Conservation (phyloP, 2,113 vertebrate species). For the Notarius quadriscutis region DNA sequence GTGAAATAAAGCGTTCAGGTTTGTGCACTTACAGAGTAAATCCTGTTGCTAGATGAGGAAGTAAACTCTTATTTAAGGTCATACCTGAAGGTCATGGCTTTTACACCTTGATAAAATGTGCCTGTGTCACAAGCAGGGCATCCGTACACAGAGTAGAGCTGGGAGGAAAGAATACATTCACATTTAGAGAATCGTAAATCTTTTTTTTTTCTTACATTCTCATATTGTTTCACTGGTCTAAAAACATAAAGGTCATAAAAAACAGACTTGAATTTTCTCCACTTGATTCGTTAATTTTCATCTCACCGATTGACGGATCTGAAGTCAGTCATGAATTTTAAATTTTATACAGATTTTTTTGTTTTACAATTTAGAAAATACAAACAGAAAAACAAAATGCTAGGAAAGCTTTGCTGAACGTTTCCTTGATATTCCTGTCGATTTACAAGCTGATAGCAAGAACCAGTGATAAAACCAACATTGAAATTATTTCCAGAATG, state of each 20-base stretch:
- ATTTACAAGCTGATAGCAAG: background rate
- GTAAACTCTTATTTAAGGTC: background rate
- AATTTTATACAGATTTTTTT: background rate
- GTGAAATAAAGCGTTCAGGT: background rate
- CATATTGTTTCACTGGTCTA: background rate
- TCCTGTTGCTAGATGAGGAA: background rate
- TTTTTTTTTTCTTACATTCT: background rate
- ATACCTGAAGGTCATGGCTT: constrained; percentile 58
- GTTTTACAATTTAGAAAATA: background rate
- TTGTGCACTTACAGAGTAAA: background rate
- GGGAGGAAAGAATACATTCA: constrained; percentile 18
- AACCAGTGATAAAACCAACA: too few relatives aligned
- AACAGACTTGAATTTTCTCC: background rate
- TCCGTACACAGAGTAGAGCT: constrained; percentile 46
- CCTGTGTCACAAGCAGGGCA: constrained; percentile 37
- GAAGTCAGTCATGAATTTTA: background rate
- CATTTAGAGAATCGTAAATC: background rate
- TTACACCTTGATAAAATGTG: constrained; percentile 37
- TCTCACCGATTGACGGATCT: background rate
- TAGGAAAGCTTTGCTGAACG: background rate
- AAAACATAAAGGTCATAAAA: background rate
- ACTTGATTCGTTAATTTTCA: background rate
- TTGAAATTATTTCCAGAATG: too few relatives aligned
- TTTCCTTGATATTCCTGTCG: background rate
- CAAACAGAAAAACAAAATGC: background rate